These are phyloP conservation scores for Trididemnum miniatum DNA, from an alignment of 23 tunicate species.

Conservation along the genomic window DNA sequence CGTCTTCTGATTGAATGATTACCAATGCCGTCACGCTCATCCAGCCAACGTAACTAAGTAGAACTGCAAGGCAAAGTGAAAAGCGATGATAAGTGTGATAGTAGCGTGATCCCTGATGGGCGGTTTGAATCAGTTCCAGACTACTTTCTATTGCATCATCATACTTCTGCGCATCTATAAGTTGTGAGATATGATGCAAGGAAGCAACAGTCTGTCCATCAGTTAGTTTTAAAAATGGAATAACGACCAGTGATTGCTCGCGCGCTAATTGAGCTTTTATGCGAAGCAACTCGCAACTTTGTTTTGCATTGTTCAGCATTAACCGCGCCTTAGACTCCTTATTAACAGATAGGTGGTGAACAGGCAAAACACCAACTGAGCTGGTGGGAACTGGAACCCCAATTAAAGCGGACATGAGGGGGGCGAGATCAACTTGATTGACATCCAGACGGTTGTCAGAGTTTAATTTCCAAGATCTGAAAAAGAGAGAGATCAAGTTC, in stretches of 20 bases:
- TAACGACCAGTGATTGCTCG: neutral
- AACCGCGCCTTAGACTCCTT: neutral
- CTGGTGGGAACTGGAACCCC: constrained; percentile 45
- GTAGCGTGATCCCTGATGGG: neutral
- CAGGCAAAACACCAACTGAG: constrained; percentile 38
- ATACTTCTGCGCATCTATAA: neutral
- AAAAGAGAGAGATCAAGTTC: neutral
- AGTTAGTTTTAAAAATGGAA: neutral
- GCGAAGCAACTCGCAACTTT: neutral
- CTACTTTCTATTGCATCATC: neutral
- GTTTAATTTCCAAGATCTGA: constrained; percentile 33
- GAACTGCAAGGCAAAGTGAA: constrained; percentile 23
- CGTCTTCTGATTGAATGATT: neutral
- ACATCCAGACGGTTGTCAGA: constrained; percentile 19
- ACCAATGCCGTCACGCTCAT: neutral
- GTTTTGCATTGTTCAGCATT: constrained; percentile 21
- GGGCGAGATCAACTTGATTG: constrained; percentile 28
- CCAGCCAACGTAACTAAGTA: constrained; percentile 45
- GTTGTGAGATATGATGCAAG: neutral
- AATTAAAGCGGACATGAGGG: constrained; percentile 38
- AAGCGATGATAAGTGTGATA: constrained; percentile 58
- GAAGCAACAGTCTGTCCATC: neutral
- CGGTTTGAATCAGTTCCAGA: neutral
- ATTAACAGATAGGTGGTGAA: constrained; percentile 12
- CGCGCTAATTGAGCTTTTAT: neutral